phyloP scores from a whole-genome alignment of 2,113 vertebrate species.

The Semicossyphus pulcher region DNA sequence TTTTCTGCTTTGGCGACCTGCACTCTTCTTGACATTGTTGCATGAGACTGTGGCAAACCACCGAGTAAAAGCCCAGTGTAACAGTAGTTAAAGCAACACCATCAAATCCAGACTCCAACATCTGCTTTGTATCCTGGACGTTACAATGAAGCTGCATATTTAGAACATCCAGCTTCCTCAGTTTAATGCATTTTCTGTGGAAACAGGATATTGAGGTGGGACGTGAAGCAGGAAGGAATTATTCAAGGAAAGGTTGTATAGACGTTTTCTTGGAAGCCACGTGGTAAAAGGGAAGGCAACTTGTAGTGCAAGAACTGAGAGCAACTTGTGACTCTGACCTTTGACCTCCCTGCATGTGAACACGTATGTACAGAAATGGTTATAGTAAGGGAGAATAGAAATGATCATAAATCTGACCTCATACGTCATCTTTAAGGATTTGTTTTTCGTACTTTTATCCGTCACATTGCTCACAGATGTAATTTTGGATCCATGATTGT shows the following conservation, averaged over 20 bases:
- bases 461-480: constrained; percentile 24
- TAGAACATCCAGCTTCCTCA: constrained; percentile 16
- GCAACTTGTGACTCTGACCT: constrained; percentile 36
- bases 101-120: constrained; percentile 31
- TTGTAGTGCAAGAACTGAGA: not conserved
- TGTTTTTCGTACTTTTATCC: not conserved
- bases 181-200: constrained; percentile 16
- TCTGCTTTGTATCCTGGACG: constrained; percentile 47
- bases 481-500: constrained; percentile 30
- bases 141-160: constrained; percentile 30
- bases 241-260: not conserved
- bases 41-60: constrained; percentile 32
- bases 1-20: constrained; percentile 10
- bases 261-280: constrained; percentile 28
- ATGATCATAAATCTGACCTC: not conserved
- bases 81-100: not conserved
- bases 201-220: constrained; percentile 42
- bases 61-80: not conserved
- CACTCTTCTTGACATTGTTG: constrained; percentile 19
- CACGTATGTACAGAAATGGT: not conserved
- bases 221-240: constrained; percentile 19
- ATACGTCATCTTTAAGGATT: not conserved
- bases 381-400: not conserved
- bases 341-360: constrained; percentile 7
- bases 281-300: not conserved